phyloP scores from a whole-genome alignment of 2,888 invertebrate genomes.

The Timema cristinae region DNA sequence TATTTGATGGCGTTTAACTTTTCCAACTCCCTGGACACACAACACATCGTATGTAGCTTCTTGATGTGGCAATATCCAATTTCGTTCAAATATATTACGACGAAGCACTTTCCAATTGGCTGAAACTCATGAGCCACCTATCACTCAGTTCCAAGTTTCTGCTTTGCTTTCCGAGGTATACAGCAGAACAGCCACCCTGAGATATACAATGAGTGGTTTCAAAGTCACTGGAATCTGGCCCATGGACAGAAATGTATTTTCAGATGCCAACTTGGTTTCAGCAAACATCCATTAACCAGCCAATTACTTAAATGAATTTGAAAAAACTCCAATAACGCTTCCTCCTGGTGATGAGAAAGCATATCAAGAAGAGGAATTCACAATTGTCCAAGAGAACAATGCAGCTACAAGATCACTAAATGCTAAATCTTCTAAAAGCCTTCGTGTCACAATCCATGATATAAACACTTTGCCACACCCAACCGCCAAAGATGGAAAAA shows the following conservation, averaged over 20 bases:
- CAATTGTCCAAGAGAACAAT: too few species aligned
- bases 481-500: neutral
- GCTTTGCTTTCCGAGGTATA: constrained; percentile 11
- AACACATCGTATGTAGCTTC: constrained; percentile 11
- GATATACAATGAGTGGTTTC: constrained; percentile 6
- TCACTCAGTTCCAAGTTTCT: constrained; percentile 12
- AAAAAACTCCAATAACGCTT: too few species aligned
- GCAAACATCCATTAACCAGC: neutral
- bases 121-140: neutral
- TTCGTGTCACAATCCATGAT: neutral
- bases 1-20: constrained; percentile 26
- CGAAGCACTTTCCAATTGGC: constrained; percentile 12
- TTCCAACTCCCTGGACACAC: constrained; percentile 17
- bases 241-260: neutral
- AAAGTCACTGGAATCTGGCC: constrained; percentile 1
- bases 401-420: too few species aligned
- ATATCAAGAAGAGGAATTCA: too few species aligned
- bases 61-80: constrained; percentile 4
- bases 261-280: neutral
- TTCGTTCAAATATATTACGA: constrained; percentile 11
- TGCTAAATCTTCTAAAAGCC: neutral
- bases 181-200: neutral
- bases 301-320: too few species aligned
- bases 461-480: neutral
- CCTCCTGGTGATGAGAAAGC: too few species aligned